Evolutionary conservation across 2,113 vertebrate genomes (phyloP).

Genomic region (Lophius piscatorius): DNA sequence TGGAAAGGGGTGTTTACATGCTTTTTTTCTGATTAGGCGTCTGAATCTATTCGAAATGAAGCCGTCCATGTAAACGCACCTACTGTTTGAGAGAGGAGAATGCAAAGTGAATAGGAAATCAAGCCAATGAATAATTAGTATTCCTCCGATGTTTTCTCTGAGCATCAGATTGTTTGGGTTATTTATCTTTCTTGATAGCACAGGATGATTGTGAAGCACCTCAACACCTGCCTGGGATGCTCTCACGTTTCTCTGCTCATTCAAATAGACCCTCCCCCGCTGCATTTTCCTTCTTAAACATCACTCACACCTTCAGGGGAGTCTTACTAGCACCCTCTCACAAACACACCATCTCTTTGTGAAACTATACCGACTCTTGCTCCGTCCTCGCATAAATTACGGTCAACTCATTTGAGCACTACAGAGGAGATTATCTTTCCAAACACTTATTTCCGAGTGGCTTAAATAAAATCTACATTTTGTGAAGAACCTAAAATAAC

Average conservation of each 20-base stretch:
- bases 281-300: conserved; percentile 73
- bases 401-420: conserved; percentile 20
- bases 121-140: conserved; percentile 65
- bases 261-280: conserved; percentile 65
- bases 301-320: conserved; percentile 60
- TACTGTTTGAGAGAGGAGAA: conserved; percentile 42
- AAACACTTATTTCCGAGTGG: neutral
- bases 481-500: conserved; percentile 4
- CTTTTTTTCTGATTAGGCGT: no score
- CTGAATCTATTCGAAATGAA: no score
- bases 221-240: conserved; percentile 52
- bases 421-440: neutral
- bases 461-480: conserved; percentile 2
- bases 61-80: no score
- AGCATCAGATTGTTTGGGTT: conserved; percentile 50
- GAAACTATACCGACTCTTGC: conserved; percentile 13
- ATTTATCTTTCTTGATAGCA: conserved; percentile 66
- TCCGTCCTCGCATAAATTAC: conserved; percentile 8
- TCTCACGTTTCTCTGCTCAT: conserved; percentile 74
- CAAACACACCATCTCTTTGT: conserved; percentile 34
- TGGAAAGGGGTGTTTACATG: no score
- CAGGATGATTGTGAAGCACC: conserved; percentile 57
- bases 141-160: conserved; percentile 47
- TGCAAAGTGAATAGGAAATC: conserved; percentile 56
- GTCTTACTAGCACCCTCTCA: conserved; percentile 58